Evolutionary conservation across 2,888 invertebrate species (phyloP).

Genomic region (Amiota communis): DNA sequence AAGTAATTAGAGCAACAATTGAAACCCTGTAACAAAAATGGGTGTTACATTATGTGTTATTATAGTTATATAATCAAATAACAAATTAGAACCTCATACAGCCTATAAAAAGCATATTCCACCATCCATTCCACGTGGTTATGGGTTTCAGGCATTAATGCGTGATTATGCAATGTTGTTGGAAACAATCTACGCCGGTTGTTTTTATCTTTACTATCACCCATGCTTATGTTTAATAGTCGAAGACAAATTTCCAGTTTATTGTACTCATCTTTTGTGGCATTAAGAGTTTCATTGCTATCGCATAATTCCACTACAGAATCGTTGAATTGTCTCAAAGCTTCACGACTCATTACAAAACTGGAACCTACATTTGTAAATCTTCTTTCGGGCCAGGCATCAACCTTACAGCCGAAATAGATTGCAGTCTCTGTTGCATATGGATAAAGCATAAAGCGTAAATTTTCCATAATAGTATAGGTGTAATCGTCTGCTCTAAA

Average conservation of each 20-base stretch:
- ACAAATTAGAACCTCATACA: slow-evolving; percentile 76
- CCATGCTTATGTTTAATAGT: slow-evolving; percentile 87
- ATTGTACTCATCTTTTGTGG: slow-evolving; percentile 67
- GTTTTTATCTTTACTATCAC: slow-evolving; percentile 88
- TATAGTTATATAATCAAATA: not conserved
- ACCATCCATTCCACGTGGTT: slow-evolving; percentile 92
- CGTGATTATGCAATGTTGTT: slow-evolving; percentile 89
- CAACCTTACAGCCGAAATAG: slow-evolving; percentile 93
- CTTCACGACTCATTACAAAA: slow-evolving; percentile 90
- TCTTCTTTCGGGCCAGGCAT: slow-evolving; percentile 79
- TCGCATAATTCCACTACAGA: slow-evolving; percentile 82
- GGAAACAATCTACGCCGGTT: slow-evolving; percentile 94
- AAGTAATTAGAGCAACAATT: slow-evolving; percentile 92
- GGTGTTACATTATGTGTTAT: not conserved
- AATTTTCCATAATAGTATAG: slow-evolving; percentile 94
- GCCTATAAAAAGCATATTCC: slow-evolving; percentile 92
- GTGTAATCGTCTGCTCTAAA: slow-evolving; percentile 99
- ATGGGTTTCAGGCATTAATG: slow-evolving; percentile 87
- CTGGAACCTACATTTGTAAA: slow-evolving; percentile 95
- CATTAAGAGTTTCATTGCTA: slow-evolving; percentile 73
- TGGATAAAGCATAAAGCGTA: slow-evolving; percentile 87
- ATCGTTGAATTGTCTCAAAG: slow-evolving; percentile 75
- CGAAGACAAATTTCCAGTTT: slow-evolving; percentile 82
- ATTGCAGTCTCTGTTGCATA: slow-evolving; percentile 82
- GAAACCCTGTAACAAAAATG: slow-evolving; percentile 53